Evolutionary conservation across 2,888 invertebrate species (phyloP).

Genomic region (Oligia strigilis): DNA sequence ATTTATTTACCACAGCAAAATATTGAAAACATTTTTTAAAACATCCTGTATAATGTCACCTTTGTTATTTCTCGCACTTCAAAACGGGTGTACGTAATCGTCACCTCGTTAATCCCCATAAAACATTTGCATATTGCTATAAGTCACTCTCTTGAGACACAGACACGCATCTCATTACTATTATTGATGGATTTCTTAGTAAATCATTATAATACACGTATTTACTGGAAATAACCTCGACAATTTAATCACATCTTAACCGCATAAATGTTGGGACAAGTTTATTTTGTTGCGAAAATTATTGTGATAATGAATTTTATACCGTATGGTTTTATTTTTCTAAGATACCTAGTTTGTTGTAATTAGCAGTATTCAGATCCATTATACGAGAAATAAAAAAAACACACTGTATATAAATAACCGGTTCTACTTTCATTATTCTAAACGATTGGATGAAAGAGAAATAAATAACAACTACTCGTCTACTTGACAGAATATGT

Average conservation of each 20-base stretch:
- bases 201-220: constrained; percentile 56
- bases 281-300: constrained; percentile 30
- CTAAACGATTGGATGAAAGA: constrained; percentile 20
- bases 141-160: constrained; percentile 34
- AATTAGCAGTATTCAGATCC: not conserved
- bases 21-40: not conserved
- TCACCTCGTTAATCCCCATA: constrained; percentile 37
- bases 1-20: not conserved
- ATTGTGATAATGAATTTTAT: not conserved
- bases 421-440: constrained; percentile 21
- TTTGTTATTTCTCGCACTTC: constrained; percentile 27
- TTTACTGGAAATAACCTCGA: constrained; percentile 49
- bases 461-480: constrained; percentile 27
- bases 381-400: not conserved
- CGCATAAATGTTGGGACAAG: constrained; percentile 30
- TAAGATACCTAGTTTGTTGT: not conserved
- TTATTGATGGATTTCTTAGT: constrained; percentile 60
- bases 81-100: constrained; percentile 39
- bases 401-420: not conserved
- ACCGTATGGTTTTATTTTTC: not conserved
- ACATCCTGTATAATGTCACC: constrained; percentile 2
- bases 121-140: constrained; percentile 43
- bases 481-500: constrained; percentile 33
- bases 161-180: constrained; percentile 41
- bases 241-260: constrained; percentile 48